Evolutionary conservation across 2,113 vertebrate genomes (phyloP), one percentile per base, ranked within the genome.

Genomic region (Coptodon bakossiorum): DNA sequence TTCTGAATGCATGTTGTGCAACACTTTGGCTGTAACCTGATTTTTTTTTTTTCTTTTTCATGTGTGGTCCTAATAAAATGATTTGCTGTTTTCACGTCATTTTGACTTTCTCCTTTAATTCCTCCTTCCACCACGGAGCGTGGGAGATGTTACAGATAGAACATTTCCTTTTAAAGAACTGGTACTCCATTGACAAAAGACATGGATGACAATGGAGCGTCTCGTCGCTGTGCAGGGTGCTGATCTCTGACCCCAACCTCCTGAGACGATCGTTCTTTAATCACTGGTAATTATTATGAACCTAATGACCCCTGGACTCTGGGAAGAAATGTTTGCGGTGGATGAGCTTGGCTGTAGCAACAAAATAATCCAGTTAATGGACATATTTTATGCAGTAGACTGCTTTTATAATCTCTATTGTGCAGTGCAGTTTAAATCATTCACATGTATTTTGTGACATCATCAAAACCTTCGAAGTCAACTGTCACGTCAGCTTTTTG

Each of bases 1-100:
- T 90, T 86, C 24, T 89, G 73, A 91, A 91, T 92, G 95, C 95
- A 96, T 94, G 94, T 87, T 88, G 82, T 94, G 90, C 24, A 85
- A 56, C 68, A 5, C 6, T 80, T 61, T 82, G 14, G 50, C 83
- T 91, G 29, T 91, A 90, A 85, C 6, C 34, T 40, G 54, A 34
- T 16, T 17, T 2, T n/a, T 24, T 71, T 13, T 82, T 11, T 40
- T 1, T 3, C 3, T 1, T 11, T 6, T 6, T 1, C 8, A 10
- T 61, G 68, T 89, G 89, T 7, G 31, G 54, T 45, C 84, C 87
- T 80, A 90, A 92, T 93, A 93, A 94, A 85, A 89, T 56, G 10
- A 31, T 56, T 17, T 59, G 14, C 24, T 19, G 34, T 87, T 91
- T 85, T 88, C 27, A 10, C 17, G 2, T 83, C 31, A 80, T 50